Evolutionary conservation across 2,797 vertebrate genomes (phyloP).

Genomic region (Malacoctenus gilli): DNA sequence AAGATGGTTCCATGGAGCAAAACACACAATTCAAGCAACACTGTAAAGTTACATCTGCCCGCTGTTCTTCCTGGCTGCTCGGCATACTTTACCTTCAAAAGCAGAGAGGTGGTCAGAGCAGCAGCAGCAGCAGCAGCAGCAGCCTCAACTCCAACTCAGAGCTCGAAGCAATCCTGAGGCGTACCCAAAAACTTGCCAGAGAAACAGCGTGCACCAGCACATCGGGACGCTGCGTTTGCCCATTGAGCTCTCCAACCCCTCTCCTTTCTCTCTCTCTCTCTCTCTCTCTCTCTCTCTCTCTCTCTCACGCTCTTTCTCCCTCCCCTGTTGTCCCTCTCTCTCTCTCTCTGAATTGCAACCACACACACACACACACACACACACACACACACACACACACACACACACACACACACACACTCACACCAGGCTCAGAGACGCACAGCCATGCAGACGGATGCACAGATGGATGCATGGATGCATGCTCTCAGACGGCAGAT

Average conservation of each 20-base stretch:
- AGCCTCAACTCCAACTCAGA: constrained; percentile 45
- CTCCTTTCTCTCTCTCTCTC: constrained; percentile 58
- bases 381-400: constrained; percentile 34
- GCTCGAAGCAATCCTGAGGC: constrained; percentile 59
- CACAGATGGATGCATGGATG: constrained; percentile 47
- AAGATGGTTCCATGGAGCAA: neutral
- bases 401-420: constrained; percentile 41
- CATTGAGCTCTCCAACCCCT: constrained; percentile 67
- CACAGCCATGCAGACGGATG: constrained; percentile 39
- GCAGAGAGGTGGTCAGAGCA: constrained; percentile 12
- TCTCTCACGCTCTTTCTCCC: constrained; percentile 52
- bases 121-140: constrained; percentile 30
- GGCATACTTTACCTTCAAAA: constrained; percentile 63
- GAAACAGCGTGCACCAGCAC: constrained; percentile 55
- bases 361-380: constrained; percentile 28
- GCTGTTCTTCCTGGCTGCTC: neutral
- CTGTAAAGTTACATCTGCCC: neutral
- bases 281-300: constrained; percentile 48
- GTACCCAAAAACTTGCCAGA: constrained; percentile 58
- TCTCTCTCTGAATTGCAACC: constrained; percentile 55
- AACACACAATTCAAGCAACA: neutral
- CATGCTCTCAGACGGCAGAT: constrained; percentile 39
- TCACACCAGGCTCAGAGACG: constrained; percentile 36
- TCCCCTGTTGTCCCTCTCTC: constrained; percentile 47
- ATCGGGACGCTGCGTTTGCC: constrained; percentile 63